These are phyloP conservation scores for Ptyas mucosa DNA, from an alignment of 2,113 vertebrate genomes.

Conservation along the genomic window DNA sequence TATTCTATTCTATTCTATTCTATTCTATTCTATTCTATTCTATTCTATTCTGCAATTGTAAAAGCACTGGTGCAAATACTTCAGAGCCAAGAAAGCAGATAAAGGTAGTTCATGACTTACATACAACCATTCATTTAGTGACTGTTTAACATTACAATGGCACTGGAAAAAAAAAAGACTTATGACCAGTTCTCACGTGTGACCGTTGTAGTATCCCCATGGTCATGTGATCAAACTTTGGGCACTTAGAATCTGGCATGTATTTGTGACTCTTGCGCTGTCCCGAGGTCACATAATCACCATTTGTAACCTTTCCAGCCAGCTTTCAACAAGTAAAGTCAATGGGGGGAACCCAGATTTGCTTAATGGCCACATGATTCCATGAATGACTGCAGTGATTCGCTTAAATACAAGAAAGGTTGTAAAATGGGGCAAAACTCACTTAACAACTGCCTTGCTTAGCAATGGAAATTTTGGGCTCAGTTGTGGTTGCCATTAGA, in stretches of 20 bases:
- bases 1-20: no score
- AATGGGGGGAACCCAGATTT: neutral
- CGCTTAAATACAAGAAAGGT: neutral
- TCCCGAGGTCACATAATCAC: neutral
- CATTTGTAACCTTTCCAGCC: neutral
- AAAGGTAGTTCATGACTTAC: neutral
- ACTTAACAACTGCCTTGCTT: neutral
- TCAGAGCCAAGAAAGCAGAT: no score
- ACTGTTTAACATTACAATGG: neutral
- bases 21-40: no score
- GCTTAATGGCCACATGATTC: neutral
- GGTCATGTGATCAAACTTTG: neutral
- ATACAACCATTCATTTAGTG: neutral
- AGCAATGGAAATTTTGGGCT: neutral
- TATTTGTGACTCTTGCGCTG: neutral
- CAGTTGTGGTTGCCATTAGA: neutral
- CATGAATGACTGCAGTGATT: neutral
- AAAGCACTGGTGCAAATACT: neutral
- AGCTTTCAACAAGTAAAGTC: neutral
- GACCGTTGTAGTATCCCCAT: neutral
- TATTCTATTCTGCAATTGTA: neutral
- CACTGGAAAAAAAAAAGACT: neutral
- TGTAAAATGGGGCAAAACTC: neutral
- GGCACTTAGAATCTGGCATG: neutral
- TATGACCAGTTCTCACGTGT: no score